Evolutionary conservation across 2,797 vertebrate species (phyloP).

Genomic region (Moxostoma hubbsi): DNA sequence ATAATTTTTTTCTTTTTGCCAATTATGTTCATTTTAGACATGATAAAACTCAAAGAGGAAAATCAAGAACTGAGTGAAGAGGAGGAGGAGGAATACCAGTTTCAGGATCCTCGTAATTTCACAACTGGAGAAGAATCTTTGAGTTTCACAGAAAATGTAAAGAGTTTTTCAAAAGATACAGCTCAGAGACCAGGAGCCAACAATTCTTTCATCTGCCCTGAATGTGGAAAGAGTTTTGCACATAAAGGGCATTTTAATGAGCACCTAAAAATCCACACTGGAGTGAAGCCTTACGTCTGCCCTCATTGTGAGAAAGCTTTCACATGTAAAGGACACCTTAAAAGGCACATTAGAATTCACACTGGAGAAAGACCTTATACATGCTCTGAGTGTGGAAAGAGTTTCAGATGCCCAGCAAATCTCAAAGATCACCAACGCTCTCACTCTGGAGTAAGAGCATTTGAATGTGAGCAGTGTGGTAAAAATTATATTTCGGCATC

Average conservation of each 20-base stretch:
- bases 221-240: background rate
- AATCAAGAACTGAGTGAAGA: background rate
- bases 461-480: slow-evolving; percentile 6
- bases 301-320: background rate
- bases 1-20: too few species aligned
- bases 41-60: background rate
- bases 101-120: background rate
- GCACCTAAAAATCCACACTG: background rate
- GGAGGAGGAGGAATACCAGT: background rate
- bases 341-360: background rate
- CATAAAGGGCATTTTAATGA: background rate
- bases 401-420: slow-evolving; percentile 15
- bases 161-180: background rate
- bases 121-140: background rate
- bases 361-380: background rate
- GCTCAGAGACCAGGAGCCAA: background rate
- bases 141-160: background rate
- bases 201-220: background rate
- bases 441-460: slow-evolving; percentile 1
- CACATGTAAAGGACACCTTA: background rate
- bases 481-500: background rate
- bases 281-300: background rate
- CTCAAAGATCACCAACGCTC: slow-evolving; percentile 30
- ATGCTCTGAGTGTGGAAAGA: background rate
- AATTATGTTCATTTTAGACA: background rate